Evolutionary conservation across 2,797 vertebrate genomes (phyloP).

Genomic region (Sebastes cheni): DNA sequence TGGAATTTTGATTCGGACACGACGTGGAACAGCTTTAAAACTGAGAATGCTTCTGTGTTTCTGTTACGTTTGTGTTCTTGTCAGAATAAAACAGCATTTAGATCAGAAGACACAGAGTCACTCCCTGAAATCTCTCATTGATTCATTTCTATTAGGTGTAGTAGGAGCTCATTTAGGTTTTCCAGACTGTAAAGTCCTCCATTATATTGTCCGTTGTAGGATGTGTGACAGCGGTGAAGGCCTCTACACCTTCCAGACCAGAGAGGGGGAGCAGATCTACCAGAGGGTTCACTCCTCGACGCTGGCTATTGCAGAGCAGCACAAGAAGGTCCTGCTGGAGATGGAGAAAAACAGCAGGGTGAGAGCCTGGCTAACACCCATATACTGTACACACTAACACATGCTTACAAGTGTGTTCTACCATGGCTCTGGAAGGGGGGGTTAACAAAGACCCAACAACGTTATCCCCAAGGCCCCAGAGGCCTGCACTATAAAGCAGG

Average conservation of each 20-base stretch:
- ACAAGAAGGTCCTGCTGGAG: constrained; percentile 93
- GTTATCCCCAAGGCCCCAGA: not conserved
- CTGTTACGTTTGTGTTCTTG: not conserved
- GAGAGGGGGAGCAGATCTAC: constrained; percentile 96
- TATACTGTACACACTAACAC: not conserved
- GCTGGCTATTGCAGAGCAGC: constrained; percentile 93
- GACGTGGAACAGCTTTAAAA: not conserved
- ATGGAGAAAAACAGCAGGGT: constrained; percentile 95
- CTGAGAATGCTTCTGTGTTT: not conserved
- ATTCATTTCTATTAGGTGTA: not conserved
- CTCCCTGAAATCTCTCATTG: not conserved
- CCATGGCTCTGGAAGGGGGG: no score
- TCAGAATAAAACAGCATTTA: not conserved
- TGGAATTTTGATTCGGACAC: not conserved
- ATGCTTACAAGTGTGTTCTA: not conserved
- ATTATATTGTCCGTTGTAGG: constrained; percentile 65
- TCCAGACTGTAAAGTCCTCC: not conserved
- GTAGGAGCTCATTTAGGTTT: not conserved
- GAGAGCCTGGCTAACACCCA: constrained; percentile 30
- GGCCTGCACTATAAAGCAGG: no score
- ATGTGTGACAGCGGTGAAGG: constrained; percentile 96
- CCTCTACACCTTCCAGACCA: constrained; percentile 97
- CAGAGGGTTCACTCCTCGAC: constrained; percentile 95
- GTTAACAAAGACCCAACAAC: not conserved
- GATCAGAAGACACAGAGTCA: not conserved